Evolutionary conservation across 2,797 vertebrate species (phyloP).

Genomic region (Mormyrus hasselquistii): DNA sequence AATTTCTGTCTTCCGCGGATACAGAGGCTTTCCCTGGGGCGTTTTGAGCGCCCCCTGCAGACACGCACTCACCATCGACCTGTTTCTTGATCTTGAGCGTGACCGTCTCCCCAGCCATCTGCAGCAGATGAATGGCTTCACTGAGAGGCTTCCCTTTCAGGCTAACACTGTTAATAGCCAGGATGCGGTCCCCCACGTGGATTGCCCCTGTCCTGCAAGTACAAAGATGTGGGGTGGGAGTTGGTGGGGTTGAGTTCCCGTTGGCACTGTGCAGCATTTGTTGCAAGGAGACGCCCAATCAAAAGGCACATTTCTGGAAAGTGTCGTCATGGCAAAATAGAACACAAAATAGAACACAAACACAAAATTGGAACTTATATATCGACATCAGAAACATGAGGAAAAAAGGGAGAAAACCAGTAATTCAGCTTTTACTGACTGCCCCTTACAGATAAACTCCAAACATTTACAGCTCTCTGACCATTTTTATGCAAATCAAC

Average conservation of each 20-base stretch:
- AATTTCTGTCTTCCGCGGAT: not conserved
- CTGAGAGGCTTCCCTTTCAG: conserved; percentile 95
- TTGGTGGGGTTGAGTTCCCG: not conserved
- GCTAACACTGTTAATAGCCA: conserved; percentile 90
- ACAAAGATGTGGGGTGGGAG: not conserved
- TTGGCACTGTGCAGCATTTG: not conserved
- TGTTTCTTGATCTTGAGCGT: conserved; percentile 96
- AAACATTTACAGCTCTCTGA: not conserved
- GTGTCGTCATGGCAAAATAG: not conserved
- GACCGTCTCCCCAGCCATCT: conserved; percentile 92
- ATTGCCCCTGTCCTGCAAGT: conserved; percentile 85
- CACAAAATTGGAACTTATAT: not conserved
- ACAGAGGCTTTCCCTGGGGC: not conserved
- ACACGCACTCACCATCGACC: conserved; percentile 67
- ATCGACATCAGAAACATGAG: not conserved
- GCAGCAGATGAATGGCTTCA: conserved; percentile 92
- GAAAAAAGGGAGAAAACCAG: not conserved
- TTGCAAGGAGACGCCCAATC: not conserved
- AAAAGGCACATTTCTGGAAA: not conserved
- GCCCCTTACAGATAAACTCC: not conserved
- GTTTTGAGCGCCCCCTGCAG: not conserved
- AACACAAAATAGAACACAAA: not conserved
- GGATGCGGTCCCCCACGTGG: conserved; percentile 86
- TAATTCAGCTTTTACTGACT: not conserved
- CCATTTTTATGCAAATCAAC: not conserved